Evolutionary conservation across 2,797 vertebrate genomes (phyloP).

Genomic region (Cuculus canorus): DNA sequence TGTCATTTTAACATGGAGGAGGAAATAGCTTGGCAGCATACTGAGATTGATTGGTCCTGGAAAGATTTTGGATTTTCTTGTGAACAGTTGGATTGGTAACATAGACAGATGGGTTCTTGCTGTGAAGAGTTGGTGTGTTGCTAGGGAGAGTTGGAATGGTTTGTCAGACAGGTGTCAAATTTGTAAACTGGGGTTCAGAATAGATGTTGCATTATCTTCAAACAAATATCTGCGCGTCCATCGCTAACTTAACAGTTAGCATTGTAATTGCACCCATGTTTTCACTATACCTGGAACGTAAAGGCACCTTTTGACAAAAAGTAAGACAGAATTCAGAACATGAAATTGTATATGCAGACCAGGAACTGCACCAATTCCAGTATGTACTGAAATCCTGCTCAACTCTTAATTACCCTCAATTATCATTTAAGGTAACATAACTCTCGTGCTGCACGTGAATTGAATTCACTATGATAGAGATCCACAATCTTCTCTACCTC

Average conservation of each 20-base stretch:
- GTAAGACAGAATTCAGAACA: not conserved
- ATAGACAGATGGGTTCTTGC: constrained; percentile 42
- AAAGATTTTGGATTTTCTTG: constrained; percentile 61
- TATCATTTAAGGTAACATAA: not conserved
- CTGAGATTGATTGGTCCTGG: constrained; percentile 34
- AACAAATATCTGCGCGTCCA: not conserved
- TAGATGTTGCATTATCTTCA: constrained; percentile 17
- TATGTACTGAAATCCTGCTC: not conserved
- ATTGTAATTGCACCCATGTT: not conserved
- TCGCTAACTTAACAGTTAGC: not conserved
- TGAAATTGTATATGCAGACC: not conserved
- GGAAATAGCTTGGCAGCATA: constrained; percentile 4
- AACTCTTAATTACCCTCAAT: not conserved
- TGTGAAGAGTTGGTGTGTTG: constrained; percentile 48
- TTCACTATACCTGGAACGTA: not conserved
- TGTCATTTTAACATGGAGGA: constrained; percentile 9
- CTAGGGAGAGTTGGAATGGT: constrained; percentile 55
- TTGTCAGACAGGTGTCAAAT: constrained; percentile 5
- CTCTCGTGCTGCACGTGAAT: not conserved
- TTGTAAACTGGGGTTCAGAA: constrained; percentile 39
- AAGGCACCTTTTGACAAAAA: not conserved
- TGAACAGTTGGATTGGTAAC: constrained; percentile 54
- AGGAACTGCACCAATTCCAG: not conserved
- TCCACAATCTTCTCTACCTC: not conserved
- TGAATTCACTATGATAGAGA: not conserved